Conservation (phyloP, 2,113 vertebrate species). For the Alethe diademata region DNA sequence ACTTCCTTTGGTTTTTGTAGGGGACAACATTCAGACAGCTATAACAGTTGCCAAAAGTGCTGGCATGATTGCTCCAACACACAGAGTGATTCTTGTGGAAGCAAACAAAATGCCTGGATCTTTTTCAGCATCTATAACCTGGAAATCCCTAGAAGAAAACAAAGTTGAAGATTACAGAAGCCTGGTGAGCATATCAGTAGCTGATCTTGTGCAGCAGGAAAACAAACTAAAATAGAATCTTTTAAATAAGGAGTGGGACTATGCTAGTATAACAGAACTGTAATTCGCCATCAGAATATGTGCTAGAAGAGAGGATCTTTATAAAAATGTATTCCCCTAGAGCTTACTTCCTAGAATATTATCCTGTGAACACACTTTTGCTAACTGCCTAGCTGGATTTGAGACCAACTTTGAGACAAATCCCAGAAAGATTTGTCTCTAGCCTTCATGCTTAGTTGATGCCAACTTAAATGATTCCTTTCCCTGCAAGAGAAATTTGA, state of each 20-base stretch:
- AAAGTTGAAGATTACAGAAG: not conserved
- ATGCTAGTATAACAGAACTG: not conserved
- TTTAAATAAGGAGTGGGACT: not conserved
- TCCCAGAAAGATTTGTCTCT: not conserved
- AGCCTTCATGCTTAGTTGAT: not conserved
- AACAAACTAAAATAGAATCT: not conserved
- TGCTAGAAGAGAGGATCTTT: not conserved
- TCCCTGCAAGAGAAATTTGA: not conserved
- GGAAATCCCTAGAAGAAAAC: conserved; percentile 67
- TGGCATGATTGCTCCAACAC: conserved; percentile 72
- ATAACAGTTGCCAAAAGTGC: conserved; percentile 78
- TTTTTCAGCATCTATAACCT: conserved; percentile 71
- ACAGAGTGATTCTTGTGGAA: conserved; percentile 76
- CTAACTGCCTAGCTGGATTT: not conserved
- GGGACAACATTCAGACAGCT: conserved; percentile 83
- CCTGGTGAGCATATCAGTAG: conserved; percentile 40
- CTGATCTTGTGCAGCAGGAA: not conserved
- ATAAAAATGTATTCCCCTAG: not conserved
- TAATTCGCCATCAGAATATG: not conserved
- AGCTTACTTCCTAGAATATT: not conserved
- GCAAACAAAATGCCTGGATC: conserved; percentile 50
- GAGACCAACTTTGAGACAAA: not conserved
- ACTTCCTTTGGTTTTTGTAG: conserved; percentile 36
- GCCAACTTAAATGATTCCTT: not conserved
- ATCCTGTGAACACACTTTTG: not conserved